Base-by-base conservation (phyloP, 2,797 vertebrate species). In the Dicrostonyx torquatus region DNA sequence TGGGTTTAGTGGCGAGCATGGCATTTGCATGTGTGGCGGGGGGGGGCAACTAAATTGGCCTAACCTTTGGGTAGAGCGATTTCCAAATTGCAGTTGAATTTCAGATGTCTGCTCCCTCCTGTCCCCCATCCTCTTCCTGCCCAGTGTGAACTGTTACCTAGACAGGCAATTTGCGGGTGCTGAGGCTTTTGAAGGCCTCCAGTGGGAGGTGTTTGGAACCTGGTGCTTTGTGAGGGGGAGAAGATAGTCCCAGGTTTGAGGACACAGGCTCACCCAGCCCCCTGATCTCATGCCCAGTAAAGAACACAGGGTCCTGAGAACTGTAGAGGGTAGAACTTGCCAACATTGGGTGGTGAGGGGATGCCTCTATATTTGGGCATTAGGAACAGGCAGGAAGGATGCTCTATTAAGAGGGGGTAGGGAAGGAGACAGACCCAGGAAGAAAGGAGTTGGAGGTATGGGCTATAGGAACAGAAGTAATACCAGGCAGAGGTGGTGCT, bases 81-180 rank as follows among this genome's bases (percentile, higher is more conserved):
- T 93, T 94, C 70, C 68, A 86, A 94, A 92, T 45, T 95, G 50
- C 75, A 92, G 15, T 89, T 64, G 48, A 70, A 73, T 45, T 62
- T 73, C 78, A 95, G 55, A 73, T 43, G 82, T 68, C 91, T 94
- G 34, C 82, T 89, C 48, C 78, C 89, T 26, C 78, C 20, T 45
- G 87, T 87, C 70, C 83, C 29, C 62, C 29, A 55, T 73, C 86
- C 75, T 80, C 53, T 75, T 86, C 48, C 11, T 62, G 62, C 72
- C 79, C 83, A 89, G 64, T 50, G 75, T 40, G 43, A 90, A 70
- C 62, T 94, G 76, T 84, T 77, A 73, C 66, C 62, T 75, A 86
- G 73, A 94, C 91, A 77, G 43, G 82, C 87, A 75, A 79, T 89
- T 94, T 82, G 22, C 20, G 10, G 40, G 73, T 60, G 18, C 7